Evolutionary conservation across 2,888 invertebrate species (phyloP), one percentile per base, ranked within the genome.

Genomic region (Sphaerophoria rueppellii): DNA sequence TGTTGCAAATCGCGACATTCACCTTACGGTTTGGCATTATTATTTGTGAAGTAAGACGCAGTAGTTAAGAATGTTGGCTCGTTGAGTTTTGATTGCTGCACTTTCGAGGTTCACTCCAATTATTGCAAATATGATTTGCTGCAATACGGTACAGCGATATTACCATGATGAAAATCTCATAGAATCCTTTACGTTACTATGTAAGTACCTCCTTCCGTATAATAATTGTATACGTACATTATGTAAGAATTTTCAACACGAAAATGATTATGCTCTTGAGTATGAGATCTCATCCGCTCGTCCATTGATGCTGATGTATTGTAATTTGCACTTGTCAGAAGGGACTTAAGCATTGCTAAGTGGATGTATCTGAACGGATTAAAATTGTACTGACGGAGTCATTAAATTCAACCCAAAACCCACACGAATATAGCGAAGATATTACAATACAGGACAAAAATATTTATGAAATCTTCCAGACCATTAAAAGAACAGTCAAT

Each of bases 51-150:
- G 12, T 52, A 12, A 12, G 50, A 32, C 40, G 61, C 70, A 46
- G 55, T 50, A 61, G 78, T 65, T 73, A 69, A 70, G 74, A 75
- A 61, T 76, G 75, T 72, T 80, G 72, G 80, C 83, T 85, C 76
- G 83, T 85, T 85, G 80, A 85, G 80, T 85, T 85, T 85, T 85
- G 83, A 80, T 85, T 85, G 80, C 83, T 85, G 83, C 83, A 80
- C 83, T 85, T 85, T 85, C 80, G 80, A 80, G 80, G 72, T 80
- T 80, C 24, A 24, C 2, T 85, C 80, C 83, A 85, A 85, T 85
- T 85, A 85, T 85, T 85, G 80, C 75, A 85, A 85, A 85, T 85
- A 85, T 85, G 80, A 85, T 85, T 85, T 85, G 76, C 75, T 85
- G 69, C 80, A 76, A 85, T 76, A 79, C 76, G 80, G 80, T 72